Evolutionary conservation across 2,113 vertebrate genomes (phyloP).

Genomic region (Paedocypris sp.): DNA sequence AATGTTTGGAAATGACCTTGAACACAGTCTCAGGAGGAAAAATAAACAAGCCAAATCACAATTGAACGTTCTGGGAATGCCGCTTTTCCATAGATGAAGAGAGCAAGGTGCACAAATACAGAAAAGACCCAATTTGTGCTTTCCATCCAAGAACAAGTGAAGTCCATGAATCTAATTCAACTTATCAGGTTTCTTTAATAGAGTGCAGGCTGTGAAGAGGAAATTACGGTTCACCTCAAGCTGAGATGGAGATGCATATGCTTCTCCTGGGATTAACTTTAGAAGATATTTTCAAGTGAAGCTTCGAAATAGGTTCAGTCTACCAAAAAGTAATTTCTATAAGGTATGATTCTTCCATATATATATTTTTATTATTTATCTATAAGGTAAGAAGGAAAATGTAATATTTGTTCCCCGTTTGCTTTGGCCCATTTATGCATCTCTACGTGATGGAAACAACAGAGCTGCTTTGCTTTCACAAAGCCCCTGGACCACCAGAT

Average conservation of each 20-base stretch:
- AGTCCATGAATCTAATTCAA: slow-evolving; percentile 32
- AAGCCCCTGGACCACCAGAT: slow-evolving; percentile 71
- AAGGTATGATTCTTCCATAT: too few relatives aligned
- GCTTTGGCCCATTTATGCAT: slow-evolving; percentile 58
- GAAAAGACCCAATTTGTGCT: slow-evolving; percentile 5
- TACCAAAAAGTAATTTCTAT: too few relatives aligned
- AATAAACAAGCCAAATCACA: slow-evolving; percentile 34
- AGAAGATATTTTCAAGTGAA: not conserved
- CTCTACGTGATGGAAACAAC: slow-evolving; percentile 59
- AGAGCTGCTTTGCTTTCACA: slow-evolving; percentile 50
- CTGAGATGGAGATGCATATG: not conserved
- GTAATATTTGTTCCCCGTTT: slow-evolving; percentile 39
- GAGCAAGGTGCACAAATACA: not conserved
- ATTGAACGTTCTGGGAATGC: slow-evolving; percentile 17
- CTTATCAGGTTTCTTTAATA: slow-evolving; percentile 29
- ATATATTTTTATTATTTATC: too few relatives aligned
- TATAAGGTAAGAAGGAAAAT: too few relatives aligned
- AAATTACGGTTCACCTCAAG: slow-evolving; percentile 23
- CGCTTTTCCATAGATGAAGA: not conserved
- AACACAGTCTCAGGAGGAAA: slow-evolving; percentile 18
- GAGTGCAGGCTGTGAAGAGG: slow-evolving; percentile 24
- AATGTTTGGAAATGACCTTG: slow-evolving; percentile 19
- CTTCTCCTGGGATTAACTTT: too few relatives aligned
- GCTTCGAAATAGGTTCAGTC: too few relatives aligned
- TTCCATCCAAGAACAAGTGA: not conserved